Conservation (phyloP, 2,113 vertebrate species). For the Planiliza haematocheilus region DNA sequence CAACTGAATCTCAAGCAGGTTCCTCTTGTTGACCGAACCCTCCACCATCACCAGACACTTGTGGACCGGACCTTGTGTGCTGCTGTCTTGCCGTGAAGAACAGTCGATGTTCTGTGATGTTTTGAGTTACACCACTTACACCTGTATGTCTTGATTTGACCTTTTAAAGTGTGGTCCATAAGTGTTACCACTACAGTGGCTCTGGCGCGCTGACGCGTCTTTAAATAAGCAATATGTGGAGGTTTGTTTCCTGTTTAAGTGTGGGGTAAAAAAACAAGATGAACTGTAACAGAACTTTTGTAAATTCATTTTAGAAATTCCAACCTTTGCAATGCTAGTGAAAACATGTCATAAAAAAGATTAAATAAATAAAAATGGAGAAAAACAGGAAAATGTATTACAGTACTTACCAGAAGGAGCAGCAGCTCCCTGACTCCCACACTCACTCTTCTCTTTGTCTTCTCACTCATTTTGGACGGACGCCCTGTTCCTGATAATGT, state of each 20-base stretch:
- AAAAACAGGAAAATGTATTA: too few relatives aligned
- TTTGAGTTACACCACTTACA: neutral
- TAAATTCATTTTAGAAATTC: too few relatives aligned
- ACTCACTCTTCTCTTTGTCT: too few relatives aligned
- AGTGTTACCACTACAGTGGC: neutral
- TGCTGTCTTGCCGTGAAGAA: slow-evolving; percentile 44
- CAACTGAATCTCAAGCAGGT: slow-evolving; percentile 80
- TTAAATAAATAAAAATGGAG: too few relatives aligned
- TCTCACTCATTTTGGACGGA: too few relatives aligned
- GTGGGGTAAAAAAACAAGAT: too few relatives aligned
- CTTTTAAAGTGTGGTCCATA: neutral
- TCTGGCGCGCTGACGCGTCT: neutral
- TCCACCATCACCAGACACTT: slow-evolving; percentile 8
- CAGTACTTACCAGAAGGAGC: too few relatives aligned
- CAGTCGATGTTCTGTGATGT: neutral
- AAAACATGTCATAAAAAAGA: too few relatives aligned
- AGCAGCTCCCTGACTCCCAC: too few relatives aligned
- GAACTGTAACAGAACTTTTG: too few relatives aligned
- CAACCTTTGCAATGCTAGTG: too few relatives aligned
- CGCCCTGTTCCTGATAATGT: too few relatives aligned
- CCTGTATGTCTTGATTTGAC: neutral
- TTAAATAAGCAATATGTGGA: neutral
- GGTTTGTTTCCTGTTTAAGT: neutral
- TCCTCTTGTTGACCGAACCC: neutral
- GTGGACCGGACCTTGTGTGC: slow-evolving; percentile 8